phyloP scores from a whole-genome alignment of 1,140 invertebrate species.

The Acromyrmex echinatior region DNA sequence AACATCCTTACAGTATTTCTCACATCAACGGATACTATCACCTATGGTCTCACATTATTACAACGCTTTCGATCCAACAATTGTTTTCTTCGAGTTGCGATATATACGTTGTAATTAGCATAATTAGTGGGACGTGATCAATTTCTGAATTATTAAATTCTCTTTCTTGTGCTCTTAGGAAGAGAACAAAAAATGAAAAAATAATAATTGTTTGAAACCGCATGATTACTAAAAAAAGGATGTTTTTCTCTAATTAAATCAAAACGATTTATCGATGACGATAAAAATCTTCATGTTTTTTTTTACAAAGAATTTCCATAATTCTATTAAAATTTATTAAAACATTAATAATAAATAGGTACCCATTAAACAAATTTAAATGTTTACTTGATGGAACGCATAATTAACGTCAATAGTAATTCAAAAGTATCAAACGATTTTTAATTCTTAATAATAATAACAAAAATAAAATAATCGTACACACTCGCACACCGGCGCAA shows the following conservation, averaged over 20 bases:
- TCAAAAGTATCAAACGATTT: not conserved
- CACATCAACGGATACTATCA: slow-evolving; percentile 2
- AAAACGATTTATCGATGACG: too few relatives aligned
- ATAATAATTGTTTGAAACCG: not conserved
- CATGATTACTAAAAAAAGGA: not conserved
- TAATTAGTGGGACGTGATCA: slow-evolving; percentile 9
- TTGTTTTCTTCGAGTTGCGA: slow-evolving; percentile 24
- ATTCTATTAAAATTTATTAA: not conserved
- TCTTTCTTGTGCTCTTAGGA: not conserved
- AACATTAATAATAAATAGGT: not conserved
- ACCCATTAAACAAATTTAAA: not conserved
- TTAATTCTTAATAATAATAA: not conserved
- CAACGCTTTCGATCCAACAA: not conserved
- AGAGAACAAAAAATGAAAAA: not conserved
- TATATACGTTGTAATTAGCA: slow-evolving; percentile 19
- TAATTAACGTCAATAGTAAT: not conserved
- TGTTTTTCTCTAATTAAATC: not conserved
- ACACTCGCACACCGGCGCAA: not conserved
- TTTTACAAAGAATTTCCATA: not conserved
- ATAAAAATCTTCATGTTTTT: not conserved
- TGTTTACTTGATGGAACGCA: not conserved
- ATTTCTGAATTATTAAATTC: slow-evolving; percentile 55
- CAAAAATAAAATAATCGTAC: not conserved
- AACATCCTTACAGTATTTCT: slow-evolving; percentile 22
- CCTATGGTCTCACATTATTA: not conserved